Evolutionary conservation across 2,113 vertebrate genomes (phyloP), one percentile per base, ranked within the genome.

Genomic region (Galemys pyrenaicus): DNA sequence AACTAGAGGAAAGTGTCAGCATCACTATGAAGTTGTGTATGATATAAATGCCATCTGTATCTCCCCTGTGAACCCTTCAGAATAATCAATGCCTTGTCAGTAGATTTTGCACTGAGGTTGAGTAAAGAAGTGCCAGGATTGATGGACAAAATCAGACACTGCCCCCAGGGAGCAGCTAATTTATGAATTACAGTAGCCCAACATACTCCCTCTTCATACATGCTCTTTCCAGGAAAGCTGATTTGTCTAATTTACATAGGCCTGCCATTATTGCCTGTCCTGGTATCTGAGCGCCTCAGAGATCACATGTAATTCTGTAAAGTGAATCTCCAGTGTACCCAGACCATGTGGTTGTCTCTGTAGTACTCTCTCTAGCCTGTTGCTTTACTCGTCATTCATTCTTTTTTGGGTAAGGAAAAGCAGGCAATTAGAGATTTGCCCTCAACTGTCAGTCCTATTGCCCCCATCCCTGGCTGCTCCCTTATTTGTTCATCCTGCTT

Each of bases 221-320:
- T 41, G 12, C n/a, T 89, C 39, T 75, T 87, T 75, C 60, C n/a
- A 79, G 49, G 64, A 67, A 65, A 92, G 39, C 64, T 68, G 30
- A 32, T 92, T 87, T 73, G 51, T 86, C n/a, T 70, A 73, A 78
- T 79, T 94, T 87, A 73, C 17, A 54, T 24, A 68, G 64, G 5
- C 32, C 70, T 90, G 41, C 28, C 26, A 60, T 78, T 65, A 78
- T 51, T 71, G 28, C 6, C 54, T 92, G 35, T 82, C 32, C 39
- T 77, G 56, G 35, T 68, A 73, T n/a, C 74, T 37, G 26, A 92
- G 51, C 71, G 24, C 44, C 22, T 67, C 89, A 79, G 73, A 91
- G 51, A 91, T 17, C 32, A 90, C 74, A 62, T 91, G 9, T 79
- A 44, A 87, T 37, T 65, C 9, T 71, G 44, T 78, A 77, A 82